Base-by-base conservation (phyloP, 1,140 invertebrate species). In the Pseudomyrmex cubaensis region DNA sequence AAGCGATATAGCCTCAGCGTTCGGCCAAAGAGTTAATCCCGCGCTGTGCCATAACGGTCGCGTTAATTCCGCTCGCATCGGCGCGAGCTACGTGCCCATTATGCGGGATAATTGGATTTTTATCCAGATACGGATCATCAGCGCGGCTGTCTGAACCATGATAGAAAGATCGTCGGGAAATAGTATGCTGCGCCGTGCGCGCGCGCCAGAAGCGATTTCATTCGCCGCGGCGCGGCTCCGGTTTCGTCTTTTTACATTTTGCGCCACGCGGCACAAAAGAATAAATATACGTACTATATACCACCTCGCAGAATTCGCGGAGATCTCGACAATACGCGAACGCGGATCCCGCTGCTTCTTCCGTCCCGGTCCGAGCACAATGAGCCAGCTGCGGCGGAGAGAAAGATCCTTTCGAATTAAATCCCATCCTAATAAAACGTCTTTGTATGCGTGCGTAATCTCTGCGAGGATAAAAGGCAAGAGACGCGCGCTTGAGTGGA, bases 361-460 rank as follows among this genome's bases (percentile, higher is more conserved):
- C 74, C 46, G 59, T 64, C 17, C 50, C 64, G 56, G 20, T 61
- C 44, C 22, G 25, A 25, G 44, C 77, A 85, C 77, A 85, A 85
- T 85, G 44, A 52, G 72, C 72, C 82, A 54, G 48, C 63, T 74
- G 22, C 66, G 77, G 17, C 20, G 74, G 82, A 35, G 35, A 35
- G 35, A 35, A 35, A 35, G 35, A 87, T 85, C 87, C 83, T 84
- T 85, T 89, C 76, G 85, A 90, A 90, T 90, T 90, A 87, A 83
- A 85, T 86, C 64, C 57, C 62, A 25, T 72, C 62, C 67, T 46
- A 78, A 85, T 78, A 67, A 72, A 64, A 66, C 35, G 44, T 20
- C 54, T 70, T 59, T 82, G 62, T 59, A 59, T 44, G 54, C 61
- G 64, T 84, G 75, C 78, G 72, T 82, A 63, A 82, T 82, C 69